phyloP scores from a whole-genome alignment of 2,797 vertebrate species.

The Nothura maculosa region DNA sequence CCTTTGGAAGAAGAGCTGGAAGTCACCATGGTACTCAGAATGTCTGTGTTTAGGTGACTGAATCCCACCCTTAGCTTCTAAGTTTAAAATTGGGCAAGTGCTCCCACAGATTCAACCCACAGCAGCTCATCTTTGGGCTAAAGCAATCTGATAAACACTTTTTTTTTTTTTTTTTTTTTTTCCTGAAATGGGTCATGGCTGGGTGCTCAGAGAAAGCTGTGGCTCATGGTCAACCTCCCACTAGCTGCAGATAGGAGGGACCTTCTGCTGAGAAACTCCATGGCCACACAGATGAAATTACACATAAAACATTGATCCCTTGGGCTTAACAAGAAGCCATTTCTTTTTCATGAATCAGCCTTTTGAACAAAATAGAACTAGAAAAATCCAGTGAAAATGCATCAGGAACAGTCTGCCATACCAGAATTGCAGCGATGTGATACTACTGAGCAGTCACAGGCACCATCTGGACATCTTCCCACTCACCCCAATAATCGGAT shows the following conservation, averaged over 20 bases:
- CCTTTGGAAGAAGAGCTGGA: background rate
- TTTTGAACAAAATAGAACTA: background rate
- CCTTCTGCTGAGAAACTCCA: background rate
- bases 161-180: no score
- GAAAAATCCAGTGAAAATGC: background rate
- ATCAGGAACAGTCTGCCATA: background rate
- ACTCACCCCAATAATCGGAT: background rate
- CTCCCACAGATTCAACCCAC: background rate
- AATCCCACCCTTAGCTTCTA: background rate
- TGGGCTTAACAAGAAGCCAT: background rate
- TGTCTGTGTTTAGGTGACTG: accelerated
- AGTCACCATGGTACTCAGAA: background rate
- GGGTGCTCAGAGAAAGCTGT: background rate
- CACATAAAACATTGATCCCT: background rate
- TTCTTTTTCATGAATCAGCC: background rate
- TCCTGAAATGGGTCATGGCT: background rate
- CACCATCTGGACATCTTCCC: background rate
- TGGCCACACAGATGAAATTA: background rate
- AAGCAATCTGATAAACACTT: background rate
- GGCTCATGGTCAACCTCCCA: background rate
- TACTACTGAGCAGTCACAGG: background rate
- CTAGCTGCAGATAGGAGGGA: background rate
- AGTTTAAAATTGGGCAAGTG: background rate
- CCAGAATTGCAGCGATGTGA: background rate
- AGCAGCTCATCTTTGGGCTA: background rate